Percentiles rank a stretch among this genome's conserved stretches.
Evolutionary conservation across 2,888 invertebrate genomes (phyloP).

Genomic region (Sarcophaga subvicina): DNA sequence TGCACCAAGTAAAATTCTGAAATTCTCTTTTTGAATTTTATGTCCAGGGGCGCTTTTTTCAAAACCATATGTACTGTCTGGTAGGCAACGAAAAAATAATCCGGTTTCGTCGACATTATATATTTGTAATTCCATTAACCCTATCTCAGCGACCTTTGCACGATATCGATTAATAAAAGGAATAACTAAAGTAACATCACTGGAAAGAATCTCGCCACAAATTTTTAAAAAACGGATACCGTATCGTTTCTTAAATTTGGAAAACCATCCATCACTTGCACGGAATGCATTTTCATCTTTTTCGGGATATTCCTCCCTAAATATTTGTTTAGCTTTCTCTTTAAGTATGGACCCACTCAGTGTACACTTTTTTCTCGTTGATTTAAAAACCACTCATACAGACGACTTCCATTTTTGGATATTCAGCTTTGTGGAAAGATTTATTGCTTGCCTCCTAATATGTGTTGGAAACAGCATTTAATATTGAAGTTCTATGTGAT

Average conservation of each 20-base stretch:
- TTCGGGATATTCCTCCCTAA: too few species aligned
- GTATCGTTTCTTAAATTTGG: too few species aligned
- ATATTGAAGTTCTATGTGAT: neutral
- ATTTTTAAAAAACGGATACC: neutral
- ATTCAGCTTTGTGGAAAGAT: slow-evolving; percentile 12
- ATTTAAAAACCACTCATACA: neutral
- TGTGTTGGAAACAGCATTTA: neutral
- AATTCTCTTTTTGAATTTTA: neutral
- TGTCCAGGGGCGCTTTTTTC: neutral
- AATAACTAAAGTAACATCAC: neutral
- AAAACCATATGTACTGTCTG: slow-evolving; percentile 23
- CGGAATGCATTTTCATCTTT: neutral
- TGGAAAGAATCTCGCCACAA: neutral
- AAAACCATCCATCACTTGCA: too few species aligned
- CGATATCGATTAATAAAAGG: slow-evolving; percentile 9
- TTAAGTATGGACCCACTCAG: slow-evolving; percentile 1
- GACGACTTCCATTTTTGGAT: slow-evolving; percentile 26
- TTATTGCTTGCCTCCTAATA: slow-evolving; percentile 4
- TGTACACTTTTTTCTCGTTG: neutral
- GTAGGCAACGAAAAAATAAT: slow-evolving; percentile 26
- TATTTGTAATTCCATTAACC: slow-evolving; percentile 13
- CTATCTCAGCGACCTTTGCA: neutral
- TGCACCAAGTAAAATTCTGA: neutral
- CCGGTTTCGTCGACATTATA: slow-evolving; percentile 14
- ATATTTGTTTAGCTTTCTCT: slow-evolving; percentile 5